Conservation (phyloP, 2,888 invertebrate species). For the Mycalesis mineus region DNA sequence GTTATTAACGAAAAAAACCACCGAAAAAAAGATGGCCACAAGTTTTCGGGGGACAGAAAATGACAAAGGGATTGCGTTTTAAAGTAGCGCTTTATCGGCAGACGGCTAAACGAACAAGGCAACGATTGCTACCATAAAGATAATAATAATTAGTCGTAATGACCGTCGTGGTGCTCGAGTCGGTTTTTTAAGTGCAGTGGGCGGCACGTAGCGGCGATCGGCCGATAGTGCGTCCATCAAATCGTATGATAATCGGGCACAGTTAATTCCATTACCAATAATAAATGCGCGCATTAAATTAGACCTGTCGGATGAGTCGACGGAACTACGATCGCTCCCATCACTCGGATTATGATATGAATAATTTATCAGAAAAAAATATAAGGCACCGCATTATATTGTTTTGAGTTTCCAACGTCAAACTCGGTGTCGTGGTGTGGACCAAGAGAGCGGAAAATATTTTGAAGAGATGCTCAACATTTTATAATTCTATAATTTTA, state of each 20-base stretch:
- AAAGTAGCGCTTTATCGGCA: constrained; percentile 58
- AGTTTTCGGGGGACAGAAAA: constrained; percentile 51
- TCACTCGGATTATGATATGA: constrained; percentile 76
- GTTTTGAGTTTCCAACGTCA: constrained; percentile 67
- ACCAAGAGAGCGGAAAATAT: not conserved
- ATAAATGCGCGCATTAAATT: constrained; percentile 78
- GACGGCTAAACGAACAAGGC: constrained; percentile 57
- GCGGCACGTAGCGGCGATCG: constrained; percentile 62
- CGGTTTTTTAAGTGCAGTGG: constrained; percentile 63
- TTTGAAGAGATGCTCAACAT: not conserved
- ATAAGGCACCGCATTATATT: constrained; percentile 60
- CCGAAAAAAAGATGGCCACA: constrained; percentile 33
- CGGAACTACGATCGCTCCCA: constrained; percentile 66
- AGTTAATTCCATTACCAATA: constrained; percentile 78
- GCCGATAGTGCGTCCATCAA: constrained; percentile 76
- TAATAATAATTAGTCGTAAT: constrained; percentile 77
- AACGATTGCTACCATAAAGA: constrained; percentile 74
- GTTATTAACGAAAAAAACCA: constrained; percentile 55
- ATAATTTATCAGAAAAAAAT: constrained; percentile 73
- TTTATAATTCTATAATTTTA: not conserved
- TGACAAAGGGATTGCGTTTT: constrained; percentile 63
- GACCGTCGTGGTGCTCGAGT: constrained; percentile 53
- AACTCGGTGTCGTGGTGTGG: constrained; percentile 34
- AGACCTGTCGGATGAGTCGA: constrained; percentile 75
- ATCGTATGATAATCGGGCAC: constrained; percentile 76